phyloP scores from a whole-genome alignment of 2,113 vertebrate species.

The Sinocyclocheilus rhinocerous region DNA sequence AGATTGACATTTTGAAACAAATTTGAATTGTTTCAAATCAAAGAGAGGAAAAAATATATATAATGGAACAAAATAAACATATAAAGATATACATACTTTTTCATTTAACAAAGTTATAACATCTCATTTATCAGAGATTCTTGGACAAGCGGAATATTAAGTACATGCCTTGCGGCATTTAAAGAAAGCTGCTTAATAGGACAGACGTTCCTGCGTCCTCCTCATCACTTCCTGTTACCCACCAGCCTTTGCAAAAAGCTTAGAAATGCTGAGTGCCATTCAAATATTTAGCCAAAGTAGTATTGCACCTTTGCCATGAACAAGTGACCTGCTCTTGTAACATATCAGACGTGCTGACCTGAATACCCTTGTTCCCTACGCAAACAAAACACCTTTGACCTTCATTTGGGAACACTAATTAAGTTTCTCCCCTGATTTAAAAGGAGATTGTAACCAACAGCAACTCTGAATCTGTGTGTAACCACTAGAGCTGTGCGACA shows the following conservation, averaged over 20 bases:
- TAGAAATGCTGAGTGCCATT: slow-evolving; percentile 45
- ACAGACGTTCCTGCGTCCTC: slow-evolving; percentile 60
- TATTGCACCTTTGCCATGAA: slow-evolving; percentile 68
- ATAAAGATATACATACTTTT: slow-evolving; percentile 62
- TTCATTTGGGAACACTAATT: slow-evolving; percentile 34
- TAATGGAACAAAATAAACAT: slow-evolving; percentile 53
- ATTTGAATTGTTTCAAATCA: slow-evolving; percentile 58
- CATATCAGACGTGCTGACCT: slow-evolving; percentile 27
- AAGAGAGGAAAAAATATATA: slow-evolving; percentile 37
- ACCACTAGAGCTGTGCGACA: slow-evolving; percentile 30
- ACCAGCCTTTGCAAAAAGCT: slow-evolving; percentile 57
- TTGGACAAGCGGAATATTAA: slow-evolving; percentile 55
- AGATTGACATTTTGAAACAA: no score
- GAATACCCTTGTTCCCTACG: slow-evolving; percentile 13
- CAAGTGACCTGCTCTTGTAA: slow-evolving; percentile 36
- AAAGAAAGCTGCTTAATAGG: slow-evolving; percentile 58
- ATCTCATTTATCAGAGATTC: slow-evolving; percentile 68
- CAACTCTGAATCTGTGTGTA: slow-evolving; percentile 27
- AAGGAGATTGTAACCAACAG: slow-evolving; percentile 21
- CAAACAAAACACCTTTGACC: slow-evolving; percentile 35
- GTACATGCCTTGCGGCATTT: slow-evolving; percentile 56
- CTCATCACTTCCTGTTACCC: slow-evolving; percentile 54
- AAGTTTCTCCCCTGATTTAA: neutral
- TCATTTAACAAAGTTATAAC: slow-evolving; percentile 62
- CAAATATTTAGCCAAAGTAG: slow-evolving; percentile 55